Conservation (phyloP, 1,140 invertebrate genomes). For the Trichogramma pretiosum region DNA sequence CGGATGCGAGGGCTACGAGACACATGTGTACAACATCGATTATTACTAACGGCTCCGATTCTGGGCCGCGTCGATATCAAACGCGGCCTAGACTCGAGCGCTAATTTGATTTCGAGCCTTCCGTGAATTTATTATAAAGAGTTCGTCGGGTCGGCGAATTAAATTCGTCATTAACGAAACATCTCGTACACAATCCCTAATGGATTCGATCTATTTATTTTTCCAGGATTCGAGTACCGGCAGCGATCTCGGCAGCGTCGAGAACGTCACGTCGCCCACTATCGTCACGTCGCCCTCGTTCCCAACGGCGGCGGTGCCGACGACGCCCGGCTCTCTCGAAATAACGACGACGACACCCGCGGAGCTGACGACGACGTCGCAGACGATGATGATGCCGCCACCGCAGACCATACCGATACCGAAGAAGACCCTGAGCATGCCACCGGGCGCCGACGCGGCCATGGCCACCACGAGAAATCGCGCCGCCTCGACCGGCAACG, state of each 20-base stretch:
- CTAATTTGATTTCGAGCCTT: too few species aligned
- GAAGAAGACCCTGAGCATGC: constrained; percentile 26
- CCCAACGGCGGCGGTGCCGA: constrained; percentile 8
- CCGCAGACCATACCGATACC: constrained; percentile 13
- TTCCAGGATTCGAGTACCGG: constrained; percentile 36
- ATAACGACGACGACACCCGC: constrained; percentile 30
- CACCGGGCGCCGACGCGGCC: constrained; percentile 34
- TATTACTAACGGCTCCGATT: too few species aligned
- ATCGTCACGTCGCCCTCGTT: too few species aligned
- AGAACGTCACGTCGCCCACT: constrained; percentile 30
- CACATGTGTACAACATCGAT: too few species aligned
- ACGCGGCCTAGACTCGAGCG: too few species aligned
- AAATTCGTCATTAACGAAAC: too few species aligned
- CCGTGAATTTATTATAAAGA: too few species aligned
- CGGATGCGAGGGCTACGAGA: too few species aligned
- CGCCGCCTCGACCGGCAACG: constrained; percentile 44
- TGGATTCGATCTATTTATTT: not conserved
- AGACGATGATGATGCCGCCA: constrained; percentile 6
- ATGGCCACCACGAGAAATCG: constrained; percentile 43
- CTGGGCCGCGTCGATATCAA: too few species aligned
- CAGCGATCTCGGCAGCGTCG: constrained; percentile 36
- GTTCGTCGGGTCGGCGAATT: too few species aligned
- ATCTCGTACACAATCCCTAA: too few species aligned
- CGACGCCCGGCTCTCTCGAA: constrained; percentile 35
- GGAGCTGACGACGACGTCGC: constrained; percentile 18